phyloP scores from a whole-genome alignment of 2,113 vertebrate genomes.

The Hiodon tergisus region DNA sequence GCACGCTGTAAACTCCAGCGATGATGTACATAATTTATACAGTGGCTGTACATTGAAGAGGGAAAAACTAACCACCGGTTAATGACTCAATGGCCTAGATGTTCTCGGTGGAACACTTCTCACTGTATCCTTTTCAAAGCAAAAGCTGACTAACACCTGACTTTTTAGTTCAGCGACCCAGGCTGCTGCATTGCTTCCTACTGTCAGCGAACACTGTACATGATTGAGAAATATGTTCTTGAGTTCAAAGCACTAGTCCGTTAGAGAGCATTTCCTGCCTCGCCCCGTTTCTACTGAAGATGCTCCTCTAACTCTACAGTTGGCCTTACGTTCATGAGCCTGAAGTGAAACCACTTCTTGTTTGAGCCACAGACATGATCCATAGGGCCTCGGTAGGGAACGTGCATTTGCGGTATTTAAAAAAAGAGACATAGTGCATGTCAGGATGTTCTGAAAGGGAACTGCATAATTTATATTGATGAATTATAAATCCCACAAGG shows the following conservation, averaged over 20 bases:
- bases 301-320: not conserved
- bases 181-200: no score
- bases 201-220: no score
- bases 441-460: slow-evolving; percentile 27
- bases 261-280: not conserved
- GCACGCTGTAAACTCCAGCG: slow-evolving; percentile 41
- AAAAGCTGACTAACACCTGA: slow-evolving; percentile 8
- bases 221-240: not conserved
- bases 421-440: no score
- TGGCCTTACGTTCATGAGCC: not conserved
- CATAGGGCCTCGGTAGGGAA: not conserved
- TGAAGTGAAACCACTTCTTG: not conserved
- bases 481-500: slow-evolving; percentile 36
- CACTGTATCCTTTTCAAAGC: slow-evolving; percentile 21
- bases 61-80: slow-evolving; percentile 41
- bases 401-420: not conserved
- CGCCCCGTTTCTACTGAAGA: not conserved
- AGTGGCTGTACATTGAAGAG: slow-evolving; percentile 50
- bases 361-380: not conserved
- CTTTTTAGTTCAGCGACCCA: not conserved
- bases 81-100: slow-evolving; percentile 62
- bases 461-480: slow-evolving; percentile 40
- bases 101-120: slow-evolving; percentile 52
- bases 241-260: not conserved
- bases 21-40: slow-evolving; percentile 62